Percentiles rank a stretch among this genome's conserved stretches.
These are phyloP conservation scores for Gorsachius magnificus DNA, from an alignment of 2,797 vertebrate species.

Conservation along the genomic window DNA sequence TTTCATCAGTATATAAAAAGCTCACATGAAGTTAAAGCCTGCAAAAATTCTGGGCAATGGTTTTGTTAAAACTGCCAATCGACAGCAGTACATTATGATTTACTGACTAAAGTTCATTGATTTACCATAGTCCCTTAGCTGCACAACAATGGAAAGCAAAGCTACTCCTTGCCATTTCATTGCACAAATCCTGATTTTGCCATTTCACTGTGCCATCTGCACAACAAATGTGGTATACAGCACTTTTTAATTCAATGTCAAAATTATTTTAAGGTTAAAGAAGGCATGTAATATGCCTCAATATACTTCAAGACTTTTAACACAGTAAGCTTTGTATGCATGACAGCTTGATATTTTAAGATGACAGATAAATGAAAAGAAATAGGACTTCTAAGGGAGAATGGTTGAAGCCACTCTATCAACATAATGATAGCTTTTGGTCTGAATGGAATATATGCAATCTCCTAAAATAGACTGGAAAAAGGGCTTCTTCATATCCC, in stretches of 20 bases:
- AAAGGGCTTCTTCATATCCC: not conserved
- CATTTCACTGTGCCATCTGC: not conserved
- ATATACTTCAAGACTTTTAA: not conserved
- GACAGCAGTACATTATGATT: not conserved
- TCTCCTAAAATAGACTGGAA: not conserved
- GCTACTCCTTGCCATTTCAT: not conserved
- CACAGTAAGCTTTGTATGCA: not conserved
- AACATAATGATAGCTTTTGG: not conserved
- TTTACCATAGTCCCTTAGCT: not conserved
- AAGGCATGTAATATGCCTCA: not conserved
- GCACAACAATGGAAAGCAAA: not conserved
- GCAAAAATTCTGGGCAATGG: not conserved
- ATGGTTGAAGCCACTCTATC: not conserved
- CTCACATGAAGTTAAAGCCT: not conserved
- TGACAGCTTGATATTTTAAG: not conserved
- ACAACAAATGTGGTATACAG: not conserved
- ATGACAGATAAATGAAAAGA: not conserved
- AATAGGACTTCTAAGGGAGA: not conserved
- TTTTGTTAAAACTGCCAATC: not conserved
- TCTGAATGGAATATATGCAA: not conserved
- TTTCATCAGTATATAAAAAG: not conserved
- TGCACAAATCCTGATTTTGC: not conserved
- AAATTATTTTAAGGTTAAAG: not conserved
- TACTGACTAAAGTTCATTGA: not conserved
- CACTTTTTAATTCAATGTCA: not conserved